Percentiles rank a stretch among this genome's conserved stretches.
Conservation (phyloP, 2,888 invertebrate genomes). For the Aromia moschata region DNA sequence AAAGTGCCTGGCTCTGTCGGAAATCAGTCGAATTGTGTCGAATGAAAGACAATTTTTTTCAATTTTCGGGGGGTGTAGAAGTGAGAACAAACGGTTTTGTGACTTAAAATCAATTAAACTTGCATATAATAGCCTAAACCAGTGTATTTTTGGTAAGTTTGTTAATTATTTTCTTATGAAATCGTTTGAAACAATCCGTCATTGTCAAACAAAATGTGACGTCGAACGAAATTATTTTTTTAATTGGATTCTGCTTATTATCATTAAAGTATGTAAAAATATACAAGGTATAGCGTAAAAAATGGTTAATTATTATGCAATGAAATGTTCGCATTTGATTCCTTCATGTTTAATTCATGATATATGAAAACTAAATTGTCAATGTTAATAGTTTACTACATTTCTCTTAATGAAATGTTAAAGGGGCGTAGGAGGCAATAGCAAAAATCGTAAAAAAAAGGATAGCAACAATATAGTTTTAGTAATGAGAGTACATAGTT, state of each 20-base stretch:
- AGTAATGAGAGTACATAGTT: too few relatives aligned
- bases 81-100: constrained; percentile 13
- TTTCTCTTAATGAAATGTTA: too few relatives aligned
- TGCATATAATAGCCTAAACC: neutral
- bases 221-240: constrained; percentile 11
- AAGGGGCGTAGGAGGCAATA: too few relatives aligned
- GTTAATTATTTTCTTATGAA: constrained; percentile 6
- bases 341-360: neutral
- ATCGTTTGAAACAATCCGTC: constrained; percentile 12
- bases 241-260: neutral
- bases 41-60: constrained; percentile 11
- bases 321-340: neutral
- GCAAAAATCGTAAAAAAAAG: too few relatives aligned
- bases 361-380: too few relatives aligned
- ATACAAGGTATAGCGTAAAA: neutral
- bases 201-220: constrained; percentile 13
- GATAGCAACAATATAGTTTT: too few relatives aligned
- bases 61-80: neutral
- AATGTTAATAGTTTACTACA: too few relatives aligned
- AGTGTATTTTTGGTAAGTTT: constrained; percentile 14
- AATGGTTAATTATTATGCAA: neutral
- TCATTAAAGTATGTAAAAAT: neutral
- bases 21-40: constrained; percentile 6
- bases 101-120: constrained; percentile 14
- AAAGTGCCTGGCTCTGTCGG: constrained; percentile 13